phyloP scores from a whole-genome alignment of 2,888 invertebrate genomes.

The Gasteruption jaculator region DNA sequence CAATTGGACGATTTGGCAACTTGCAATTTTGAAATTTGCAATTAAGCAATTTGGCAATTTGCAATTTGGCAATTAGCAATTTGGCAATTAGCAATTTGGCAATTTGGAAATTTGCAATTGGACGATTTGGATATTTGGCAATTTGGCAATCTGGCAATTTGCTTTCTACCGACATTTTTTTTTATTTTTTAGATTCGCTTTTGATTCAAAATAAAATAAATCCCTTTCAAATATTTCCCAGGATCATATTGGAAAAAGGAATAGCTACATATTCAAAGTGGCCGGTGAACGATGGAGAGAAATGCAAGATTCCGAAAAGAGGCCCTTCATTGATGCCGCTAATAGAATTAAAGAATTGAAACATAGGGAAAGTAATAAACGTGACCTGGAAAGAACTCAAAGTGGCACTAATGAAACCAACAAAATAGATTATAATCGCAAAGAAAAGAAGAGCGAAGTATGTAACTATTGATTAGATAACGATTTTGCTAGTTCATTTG shows the following conservation, averaged over 20 bases:
- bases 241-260: conserved; percentile 20
- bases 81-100: too few species aligned
- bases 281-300: conserved; percentile 37
- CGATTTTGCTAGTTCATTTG: too few species aligned
- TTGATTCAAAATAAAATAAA: conserved; percentile 13
- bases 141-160: too few species aligned
- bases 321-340: conserved; percentile 36
- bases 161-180: too few species aligned
- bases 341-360: conserved; percentile 27
- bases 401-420: background rate
- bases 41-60: too few species aligned
- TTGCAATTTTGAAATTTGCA: too few species aligned
- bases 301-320: conserved; percentile 34
- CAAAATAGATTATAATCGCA: background rate
- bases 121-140: too few species aligned
- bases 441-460: conserved; percentile 12
- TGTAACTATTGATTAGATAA: background rate
- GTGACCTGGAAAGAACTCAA: too few species aligned
- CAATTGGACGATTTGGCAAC: too few species aligned
- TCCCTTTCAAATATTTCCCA: too few species aligned
- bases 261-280: conserved; percentile 28
- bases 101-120: too few species aligned
- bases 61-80: too few species aligned
- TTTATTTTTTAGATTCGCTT: background rate
- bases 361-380: conserved; percentile 11